Conservation (phyloP, 2,888 invertebrate genomes). For the Aphidoletes aphidimyza region DNA sequence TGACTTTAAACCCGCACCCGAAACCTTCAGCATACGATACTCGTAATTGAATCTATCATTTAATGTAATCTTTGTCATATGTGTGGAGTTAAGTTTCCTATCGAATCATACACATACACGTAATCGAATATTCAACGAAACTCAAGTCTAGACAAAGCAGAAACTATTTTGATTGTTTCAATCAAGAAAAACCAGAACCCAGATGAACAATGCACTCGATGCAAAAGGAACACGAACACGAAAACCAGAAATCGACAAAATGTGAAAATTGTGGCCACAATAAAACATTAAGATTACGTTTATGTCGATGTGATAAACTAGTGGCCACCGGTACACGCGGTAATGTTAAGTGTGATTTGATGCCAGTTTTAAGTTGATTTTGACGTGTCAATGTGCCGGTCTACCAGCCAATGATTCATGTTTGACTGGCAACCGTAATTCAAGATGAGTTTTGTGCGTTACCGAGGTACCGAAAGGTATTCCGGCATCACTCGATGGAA, state of each 20-base stretch:
- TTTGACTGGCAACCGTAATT: background rate
- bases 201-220: background rate
- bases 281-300: slow-evolving; percentile 51
- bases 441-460: background rate
- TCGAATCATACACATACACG: background rate
- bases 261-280: slow-evolving; percentile 40
- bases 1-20: background rate
- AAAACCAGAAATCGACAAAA: slow-evolving; percentile 51
- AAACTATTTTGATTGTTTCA: background rate
- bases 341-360: background rate
- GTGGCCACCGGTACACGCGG: background rate
- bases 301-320: background rate
- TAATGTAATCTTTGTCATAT: slow-evolving; percentile 27
- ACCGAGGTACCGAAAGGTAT: background rate
- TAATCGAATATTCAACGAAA: slow-evolving; percentile 12
- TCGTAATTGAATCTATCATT: slow-evolving; percentile 45
- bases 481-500: background rate
- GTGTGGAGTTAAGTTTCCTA: background rate
- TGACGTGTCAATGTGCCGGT: background rate
- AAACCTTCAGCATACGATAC: no score
- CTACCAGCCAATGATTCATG: slow-evolving; percentile 26
- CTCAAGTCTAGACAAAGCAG: slow-evolving; percentile 23
- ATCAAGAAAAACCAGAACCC: background rate
- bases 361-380: slow-evolving; percentile 30
- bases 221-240: background rate